Evolutionary conservation across 2,113 vertebrate species (phyloP).

Genomic region (Leuciscus idus): DNA sequence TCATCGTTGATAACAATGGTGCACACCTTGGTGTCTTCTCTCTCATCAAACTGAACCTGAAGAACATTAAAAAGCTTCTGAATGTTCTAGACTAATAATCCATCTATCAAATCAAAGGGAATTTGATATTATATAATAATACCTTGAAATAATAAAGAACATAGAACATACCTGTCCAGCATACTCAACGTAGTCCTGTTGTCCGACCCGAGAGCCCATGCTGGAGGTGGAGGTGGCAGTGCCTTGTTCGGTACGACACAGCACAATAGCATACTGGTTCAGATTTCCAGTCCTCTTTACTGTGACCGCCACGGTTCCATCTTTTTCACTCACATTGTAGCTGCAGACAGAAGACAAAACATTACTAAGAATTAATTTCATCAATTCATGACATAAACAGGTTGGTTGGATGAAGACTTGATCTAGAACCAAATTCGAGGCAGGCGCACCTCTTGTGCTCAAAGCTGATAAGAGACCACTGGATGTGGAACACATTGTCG

Average conservation of each 20-base stretch:
- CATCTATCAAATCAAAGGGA: not conserved
- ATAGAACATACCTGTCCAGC: constrained; percentile 84
- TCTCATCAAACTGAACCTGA: constrained; percentile 96
- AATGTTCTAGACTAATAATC: not conserved
- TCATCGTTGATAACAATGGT: constrained; percentile 89
- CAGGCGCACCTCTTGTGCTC: constrained; percentile 79
- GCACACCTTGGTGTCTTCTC: constrained; percentile 93
- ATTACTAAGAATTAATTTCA: not conserved
- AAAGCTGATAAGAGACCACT: constrained; percentile 97
- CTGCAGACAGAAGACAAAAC: constrained; percentile 68
- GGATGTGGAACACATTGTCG: constrained; percentile 91
- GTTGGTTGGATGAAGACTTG: not conserved
- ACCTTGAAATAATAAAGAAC: not conserved
- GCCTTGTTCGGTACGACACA: constrained; percentile 87
- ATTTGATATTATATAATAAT: not conserved
- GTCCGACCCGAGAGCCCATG: constrained; percentile 68
- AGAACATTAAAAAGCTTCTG: not conserved
- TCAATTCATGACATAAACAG: not conserved
- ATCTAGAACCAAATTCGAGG: not conserved
- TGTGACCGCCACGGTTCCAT: constrained; percentile 81
- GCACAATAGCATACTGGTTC: constrained; percentile 92
- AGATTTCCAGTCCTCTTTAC: constrained; percentile 90
- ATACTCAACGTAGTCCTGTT: constrained; percentile 91
- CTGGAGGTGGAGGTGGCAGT: constrained; percentile 81
- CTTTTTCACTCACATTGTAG: constrained; percentile 89